These are phyloP conservation scores for Leiothrix lutea DNA, from an alignment of 2,113 vertebrate genomes.

Conservation along the genomic window DNA sequence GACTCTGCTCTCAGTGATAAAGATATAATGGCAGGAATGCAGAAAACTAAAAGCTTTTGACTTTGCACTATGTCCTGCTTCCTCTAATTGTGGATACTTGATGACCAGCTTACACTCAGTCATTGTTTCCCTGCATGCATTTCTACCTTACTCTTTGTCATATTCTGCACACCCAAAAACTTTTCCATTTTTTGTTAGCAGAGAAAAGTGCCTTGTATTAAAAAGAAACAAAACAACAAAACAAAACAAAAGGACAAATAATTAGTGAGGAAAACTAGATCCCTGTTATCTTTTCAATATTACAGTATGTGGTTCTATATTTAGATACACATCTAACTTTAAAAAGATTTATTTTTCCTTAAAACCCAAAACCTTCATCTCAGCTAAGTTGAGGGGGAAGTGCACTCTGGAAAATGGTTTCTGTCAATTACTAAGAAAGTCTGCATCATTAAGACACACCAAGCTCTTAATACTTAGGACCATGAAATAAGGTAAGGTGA, in stretches of 20 bases:
- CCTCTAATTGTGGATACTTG: slow-evolving; percentile 33
- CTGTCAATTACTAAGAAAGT: not conserved
- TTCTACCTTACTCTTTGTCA: not conserved
- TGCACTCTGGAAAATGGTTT: not conserved
- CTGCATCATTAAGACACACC: not conserved
- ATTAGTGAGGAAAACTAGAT: not conserved
- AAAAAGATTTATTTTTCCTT: not conserved
- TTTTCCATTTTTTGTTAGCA: not conserved
- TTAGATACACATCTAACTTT: not conserved
- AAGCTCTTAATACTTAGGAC: not conserved
- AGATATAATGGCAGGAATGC: slow-evolving; percentile 5
- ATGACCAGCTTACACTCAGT: not conserved
- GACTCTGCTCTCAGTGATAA: not conserved
- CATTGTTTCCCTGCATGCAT: not conserved
- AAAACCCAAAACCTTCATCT: not conserved
- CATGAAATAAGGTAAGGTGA: not conserved
- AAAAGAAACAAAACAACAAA: not conserved
- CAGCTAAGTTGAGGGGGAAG: not conserved
- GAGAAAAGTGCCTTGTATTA: not conserved
- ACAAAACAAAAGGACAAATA: not conserved
- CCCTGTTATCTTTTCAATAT: not conserved
- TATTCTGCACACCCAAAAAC: not conserved
- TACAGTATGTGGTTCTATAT: not conserved
- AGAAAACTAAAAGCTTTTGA: not conserved
- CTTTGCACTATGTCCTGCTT: not conserved